Evolutionary conservation across 2,888 invertebrate genomes (phyloP).

Genomic region (Pimpla rufipes): DNA sequence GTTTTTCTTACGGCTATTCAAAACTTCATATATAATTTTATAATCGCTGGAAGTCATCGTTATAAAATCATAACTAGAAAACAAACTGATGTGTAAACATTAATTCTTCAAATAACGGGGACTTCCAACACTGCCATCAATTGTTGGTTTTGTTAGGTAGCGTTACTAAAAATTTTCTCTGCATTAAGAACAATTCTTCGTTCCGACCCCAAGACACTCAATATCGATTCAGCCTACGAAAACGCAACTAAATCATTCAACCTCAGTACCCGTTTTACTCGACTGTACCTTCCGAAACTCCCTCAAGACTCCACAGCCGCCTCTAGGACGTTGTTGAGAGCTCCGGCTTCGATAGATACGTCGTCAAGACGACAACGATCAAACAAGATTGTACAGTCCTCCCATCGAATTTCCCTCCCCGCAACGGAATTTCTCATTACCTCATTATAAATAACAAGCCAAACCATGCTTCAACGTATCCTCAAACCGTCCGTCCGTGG

Average conservation of each 20-base stretch:
- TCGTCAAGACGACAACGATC: slow-evolving; percentile 83
- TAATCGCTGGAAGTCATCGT: no score
- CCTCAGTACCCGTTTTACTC: not conserved
- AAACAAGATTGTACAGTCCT: slow-evolving; percentile 72
- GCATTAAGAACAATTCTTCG: not conserved
- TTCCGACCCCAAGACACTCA: not conserved
- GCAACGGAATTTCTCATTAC: not conserved
- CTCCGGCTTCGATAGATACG: slow-evolving; percentile 52
- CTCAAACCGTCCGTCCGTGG: not conserved
- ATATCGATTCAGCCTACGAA: not conserved
- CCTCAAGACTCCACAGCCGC: not conserved
- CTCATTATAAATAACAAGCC: not conserved
- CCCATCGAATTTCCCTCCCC: not conserved
- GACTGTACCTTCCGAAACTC: not conserved
- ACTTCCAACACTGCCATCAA: no score
- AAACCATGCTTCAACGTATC: not conserved
- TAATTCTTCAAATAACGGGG: no score
- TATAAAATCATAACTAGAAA: no score
- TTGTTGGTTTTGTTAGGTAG: no score
- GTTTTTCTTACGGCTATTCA: no score
- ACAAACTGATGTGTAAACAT: no score
- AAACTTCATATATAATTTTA: no score
- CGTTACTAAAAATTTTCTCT: not conserved
- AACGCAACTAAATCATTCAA: not conserved
- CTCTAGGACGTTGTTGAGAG: slow-evolving; percentile 2